These are phyloP conservation scores for Pararge aegeria DNA, from an alignment of 1,140 invertebrate genomes.

Conservation along the genomic window DNA sequence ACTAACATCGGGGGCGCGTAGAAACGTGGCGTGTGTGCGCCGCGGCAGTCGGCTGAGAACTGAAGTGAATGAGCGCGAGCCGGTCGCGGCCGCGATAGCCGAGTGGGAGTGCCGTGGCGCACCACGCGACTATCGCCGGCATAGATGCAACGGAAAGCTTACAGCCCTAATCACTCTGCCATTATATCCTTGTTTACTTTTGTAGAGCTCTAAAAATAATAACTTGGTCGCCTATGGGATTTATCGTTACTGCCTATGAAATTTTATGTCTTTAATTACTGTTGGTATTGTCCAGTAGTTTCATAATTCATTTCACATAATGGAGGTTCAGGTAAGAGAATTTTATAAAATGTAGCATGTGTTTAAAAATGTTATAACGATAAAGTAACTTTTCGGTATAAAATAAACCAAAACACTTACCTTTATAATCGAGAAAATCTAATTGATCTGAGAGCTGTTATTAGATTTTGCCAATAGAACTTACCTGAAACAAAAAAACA, in stretches of 20 bases:
- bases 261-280: not conserved
- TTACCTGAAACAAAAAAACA: not conserved
- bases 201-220: conserved; percentile 42
- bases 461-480: not conserved
- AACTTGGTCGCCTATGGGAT: conserved; percentile 8
- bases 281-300: too few species aligned
- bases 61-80: conserved; percentile 71
- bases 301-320: too few species aligned
- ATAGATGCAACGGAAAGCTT: conserved; percentile 73
- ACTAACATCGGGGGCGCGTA: conserved; percentile 68
- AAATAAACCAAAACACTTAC: not conserved
- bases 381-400: too few species aligned
- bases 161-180: conserved; percentile 68
- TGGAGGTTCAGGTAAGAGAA: too few species aligned
- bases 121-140: conserved; percentile 64
- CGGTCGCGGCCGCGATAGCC: conserved; percentile 57
- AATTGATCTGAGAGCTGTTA: not conserved
- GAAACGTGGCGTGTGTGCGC: conserved; percentile 55
- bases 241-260: too few species aligned
- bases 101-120: conserved; percentile 64
- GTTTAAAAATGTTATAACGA: too few species aligned
- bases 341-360: too few species aligned
- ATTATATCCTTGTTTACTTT: conserved; percentile 74
- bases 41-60: conserved; percentile 67
- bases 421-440: not conserved